These are phyloP conservation scores for Tetramorium alpestre DNA, from an alignment of 1,140 invertebrate genomes.

Conservation along the genomic window DNA sequence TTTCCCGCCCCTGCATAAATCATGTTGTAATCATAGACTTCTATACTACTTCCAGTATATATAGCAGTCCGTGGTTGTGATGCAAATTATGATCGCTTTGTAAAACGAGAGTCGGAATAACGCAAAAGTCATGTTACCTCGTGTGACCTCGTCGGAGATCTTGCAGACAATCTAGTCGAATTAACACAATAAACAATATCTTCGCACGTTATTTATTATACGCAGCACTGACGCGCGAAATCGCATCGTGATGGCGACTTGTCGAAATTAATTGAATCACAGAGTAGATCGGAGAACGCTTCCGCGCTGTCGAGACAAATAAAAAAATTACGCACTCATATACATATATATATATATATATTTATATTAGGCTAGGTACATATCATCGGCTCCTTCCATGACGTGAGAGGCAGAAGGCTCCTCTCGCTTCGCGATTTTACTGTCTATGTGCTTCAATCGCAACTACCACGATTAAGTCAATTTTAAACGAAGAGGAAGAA, in stretches of 20 bases:
- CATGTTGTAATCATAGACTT: background rate
- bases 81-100: constrained; percentile 13
- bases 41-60: too few relatives aligned
- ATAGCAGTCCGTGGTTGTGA: too few relatives aligned
- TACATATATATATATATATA: constrained; percentile 4
- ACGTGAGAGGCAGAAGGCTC: constrained; percentile 24
- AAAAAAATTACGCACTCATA: constrained; percentile 30
- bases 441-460: constrained; percentile 65
- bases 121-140: background rate
- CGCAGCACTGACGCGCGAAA: background rate
- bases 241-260: background rate
- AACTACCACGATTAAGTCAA: constrained; percentile 69
- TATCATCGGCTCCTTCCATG: constrained; percentile 81
- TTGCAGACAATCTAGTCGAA: background rate
- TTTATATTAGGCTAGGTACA: constrained; percentile 76
- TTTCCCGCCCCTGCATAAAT: background rate
- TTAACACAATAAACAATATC: background rate
- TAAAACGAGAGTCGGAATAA: background rate
- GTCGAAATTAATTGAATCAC: background rate
- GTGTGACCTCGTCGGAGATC: background rate
- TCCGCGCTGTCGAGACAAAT: constrained; percentile 24
- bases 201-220: constrained; percentile 8
- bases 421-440: constrained; percentile 50
- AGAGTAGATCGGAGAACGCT: constrained; percentile 1
- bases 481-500: constrained; percentile 61